These are phyloP conservation scores for Mesopsocus fuscifrons DNA, from an alignment of 2,888 invertebrate species.

Conservation along the genomic window DNA sequence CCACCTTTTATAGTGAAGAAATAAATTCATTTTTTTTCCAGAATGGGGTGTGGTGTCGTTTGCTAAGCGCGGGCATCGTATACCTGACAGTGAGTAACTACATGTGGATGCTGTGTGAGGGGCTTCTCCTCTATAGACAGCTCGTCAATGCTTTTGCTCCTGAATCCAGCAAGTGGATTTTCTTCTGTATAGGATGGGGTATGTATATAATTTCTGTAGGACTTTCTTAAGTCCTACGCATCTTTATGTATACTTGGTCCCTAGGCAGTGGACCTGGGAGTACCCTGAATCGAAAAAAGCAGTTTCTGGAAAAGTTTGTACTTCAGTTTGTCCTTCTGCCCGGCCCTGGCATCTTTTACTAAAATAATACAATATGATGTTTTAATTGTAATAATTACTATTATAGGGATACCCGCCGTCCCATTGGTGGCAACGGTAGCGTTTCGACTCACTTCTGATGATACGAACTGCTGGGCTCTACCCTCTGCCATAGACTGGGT, in stretches of 20 bases:
- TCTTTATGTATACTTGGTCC: too few relatives aligned
- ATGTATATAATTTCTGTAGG: too few relatives aligned
- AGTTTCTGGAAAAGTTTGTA: too few relatives aligned
- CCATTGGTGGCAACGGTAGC: neutral
- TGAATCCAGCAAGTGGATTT: conserved; percentile 22
- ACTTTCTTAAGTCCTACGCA: too few relatives aligned
- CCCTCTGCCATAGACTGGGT: conserved; percentile 2
- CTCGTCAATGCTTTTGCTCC: conserved; percentile 26
- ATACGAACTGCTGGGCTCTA: conserved; percentile 6
- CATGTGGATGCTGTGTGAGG: conserved; percentile 31
- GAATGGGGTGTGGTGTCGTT: conserved; percentile 20
- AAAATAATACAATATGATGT: too few relatives aligned
- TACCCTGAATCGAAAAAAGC: too few relatives aligned
- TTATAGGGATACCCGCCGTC: neutral
- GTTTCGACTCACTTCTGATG: neutral
- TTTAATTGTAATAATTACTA: too few relatives aligned
- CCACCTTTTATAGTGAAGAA: too few relatives aligned
- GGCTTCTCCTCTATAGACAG: conserved; percentile 28
- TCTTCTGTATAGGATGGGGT: conserved; percentile 30
- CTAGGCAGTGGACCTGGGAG: too few relatives aligned
- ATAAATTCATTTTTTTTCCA: conserved; percentile 16
- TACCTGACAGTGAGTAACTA: conserved; percentile 27
- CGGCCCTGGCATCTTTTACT: too few relatives aligned
- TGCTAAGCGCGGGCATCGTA: conserved; percentile 20
- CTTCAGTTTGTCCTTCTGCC: too few relatives aligned